Evolutionary conservation across 2,113 vertebrate genomes (phyloP), one percentile per base, ranked within the genome.

Genomic region (Lepus timidus): DNA sequence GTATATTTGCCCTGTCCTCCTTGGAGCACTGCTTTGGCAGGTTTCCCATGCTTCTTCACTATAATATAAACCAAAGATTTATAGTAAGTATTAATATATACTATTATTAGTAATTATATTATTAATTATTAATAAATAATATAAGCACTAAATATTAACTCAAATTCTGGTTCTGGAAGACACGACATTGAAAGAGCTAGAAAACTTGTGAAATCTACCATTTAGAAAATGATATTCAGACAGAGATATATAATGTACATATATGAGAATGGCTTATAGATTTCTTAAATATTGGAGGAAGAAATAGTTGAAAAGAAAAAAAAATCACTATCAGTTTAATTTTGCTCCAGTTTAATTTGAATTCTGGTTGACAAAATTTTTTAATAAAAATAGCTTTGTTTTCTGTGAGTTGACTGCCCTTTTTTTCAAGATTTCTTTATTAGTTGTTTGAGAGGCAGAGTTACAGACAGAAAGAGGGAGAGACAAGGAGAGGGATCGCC

Each of bases 51-150:
- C 55, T 44, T 36, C 44, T 0, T 29, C 85, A n/a, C 12, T 3
- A 0, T 75, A 55, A 33, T n/a, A 61, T 0, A 33, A 70, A 13
- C 25, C 4, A 29, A 39, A 9, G 3, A 29, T 9, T 5, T 44
- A 44, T 44, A 44, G 44, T 44, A 44, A 44, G 7, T 44, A 44
- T 44, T 44, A 44, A 44, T 44, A 44, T 44, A 44, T 44, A 44
- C 44, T 44, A 44, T 9, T 44, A 44, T 44, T 44, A 44, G 44
- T 44, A 44, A 7, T 7, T 44, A 44, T 44, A 7, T 8, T 44
- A 44, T 44, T 44, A 44, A 44, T 44, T 44, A 44, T 7, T 44
- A 44, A 7, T 44, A 44, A 44, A 44, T 44, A 44, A 6, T 44
- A 44, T 44, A 44, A 44, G 44, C 6, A 13, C 22, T 49, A 65